phyloP scores from a whole-genome alignment of 2,113 vertebrate genomes.

The Hemibagrus wyckioides region DNA sequence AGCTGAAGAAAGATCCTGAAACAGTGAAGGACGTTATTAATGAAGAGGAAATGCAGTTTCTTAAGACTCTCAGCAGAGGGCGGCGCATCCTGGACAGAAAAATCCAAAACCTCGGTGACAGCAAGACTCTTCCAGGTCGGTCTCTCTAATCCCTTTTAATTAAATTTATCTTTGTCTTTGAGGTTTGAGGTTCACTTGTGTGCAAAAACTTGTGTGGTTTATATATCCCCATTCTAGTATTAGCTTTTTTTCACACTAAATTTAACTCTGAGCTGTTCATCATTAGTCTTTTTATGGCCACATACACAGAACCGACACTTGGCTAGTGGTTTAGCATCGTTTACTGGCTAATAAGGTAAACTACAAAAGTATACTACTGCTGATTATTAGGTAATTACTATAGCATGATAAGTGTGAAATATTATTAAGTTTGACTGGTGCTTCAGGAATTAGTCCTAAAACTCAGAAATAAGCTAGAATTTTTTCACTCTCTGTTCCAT shows the following conservation, averaged over 20 bases:
- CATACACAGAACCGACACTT: not conserved
- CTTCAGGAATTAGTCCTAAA: no score
- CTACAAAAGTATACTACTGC: not conserved
- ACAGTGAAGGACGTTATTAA: conserved; percentile 97
- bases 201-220: not conserved
- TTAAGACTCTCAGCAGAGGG: conserved; percentile 95
- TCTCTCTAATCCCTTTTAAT: not conserved
- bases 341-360: not conserved
- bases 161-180: not conserved
- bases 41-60: conserved; percentile 93
- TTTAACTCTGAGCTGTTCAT: not conserved
- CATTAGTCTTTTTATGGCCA: not conserved
- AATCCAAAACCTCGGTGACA: conserved; percentile 89
- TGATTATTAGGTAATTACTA: not conserved
- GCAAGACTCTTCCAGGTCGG: conserved; percentile 87
- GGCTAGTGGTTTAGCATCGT: not conserved
- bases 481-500: no score
- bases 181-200: not conserved
- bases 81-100: conserved; percentile 96
- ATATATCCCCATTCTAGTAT: not conserved
- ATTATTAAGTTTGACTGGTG: no score
- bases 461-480: no score
- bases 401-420: not conserved
- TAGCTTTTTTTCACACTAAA: not conserved
- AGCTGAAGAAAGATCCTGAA: conserved; percentile 95